Base-by-base conservation (phyloP, 2,888 invertebrate species). In the Sinohyriopsis cumingii region DNA sequence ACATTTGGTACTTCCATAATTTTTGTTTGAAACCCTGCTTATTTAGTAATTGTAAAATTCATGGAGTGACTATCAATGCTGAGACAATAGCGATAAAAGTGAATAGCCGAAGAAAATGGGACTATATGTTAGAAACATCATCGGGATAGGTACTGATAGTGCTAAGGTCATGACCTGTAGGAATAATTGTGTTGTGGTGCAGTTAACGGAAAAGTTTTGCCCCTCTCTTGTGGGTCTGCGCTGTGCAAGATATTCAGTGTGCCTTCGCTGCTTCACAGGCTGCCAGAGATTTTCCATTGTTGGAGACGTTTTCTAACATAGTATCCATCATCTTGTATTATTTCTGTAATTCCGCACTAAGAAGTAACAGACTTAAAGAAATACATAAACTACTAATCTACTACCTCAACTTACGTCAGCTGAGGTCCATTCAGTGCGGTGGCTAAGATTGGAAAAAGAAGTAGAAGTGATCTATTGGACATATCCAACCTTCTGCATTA, bases 401-500 rank as follows among this genome's bases (percentile, higher is more conserved):
- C 28, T 28, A 28, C 28, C 28, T 28, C 28, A 28, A 5, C 28
- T 28, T 28, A 76, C 71, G 59, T 75, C 63, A 63, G 68, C 74
- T 45, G 69, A 76, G 33, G 60, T 78, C 5, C 72, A 78, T 54
- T 75, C 75, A 33, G 74, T 76, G 2, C 59, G 73, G 15, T 78
- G 76, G 78, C 55, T 73, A 15, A 74, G 74, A 61, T 20, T 78
- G 33, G 72, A 78, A n/a, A 59, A 62, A 28, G 72, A 72, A 25
- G 72, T 79, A 22, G 20, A 65, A 54, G 71, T 69, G 3, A 59
- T 79, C 1, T 79, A 74, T 55, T 59, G 70, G 25, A 72, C 74
- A 15, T 76, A 72, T 59, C 70, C 74, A 57, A 75, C 77, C 19
- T 56, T 77, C 24, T 22, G 28, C 33, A 67, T 71, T 56, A n/a